These are phyloP conservation scores for Eurosta solidaginis DNA, from an alignment of 1,140 invertebrate genomes.

Conservation along the genomic window DNA sequence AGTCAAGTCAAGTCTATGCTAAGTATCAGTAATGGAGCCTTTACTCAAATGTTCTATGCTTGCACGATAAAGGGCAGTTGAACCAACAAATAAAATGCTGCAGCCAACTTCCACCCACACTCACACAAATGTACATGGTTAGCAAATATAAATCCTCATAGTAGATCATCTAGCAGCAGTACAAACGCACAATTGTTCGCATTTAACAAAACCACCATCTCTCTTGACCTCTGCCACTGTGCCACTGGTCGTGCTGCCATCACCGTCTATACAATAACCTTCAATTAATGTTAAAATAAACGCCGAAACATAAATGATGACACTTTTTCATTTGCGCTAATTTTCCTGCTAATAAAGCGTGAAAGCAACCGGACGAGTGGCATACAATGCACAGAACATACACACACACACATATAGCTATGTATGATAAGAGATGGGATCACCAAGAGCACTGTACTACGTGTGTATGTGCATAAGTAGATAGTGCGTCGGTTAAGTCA, in stretches of 20 bases:
- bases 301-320: conserved; percentile 27
- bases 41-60: too few relatives aligned
- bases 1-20: too few relatives aligned
- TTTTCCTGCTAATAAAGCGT: conserved; percentile 22
- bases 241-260: too few relatives aligned
- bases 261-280: neutral
- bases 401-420: neutral
- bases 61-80: neutral
- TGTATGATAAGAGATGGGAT: neutral
- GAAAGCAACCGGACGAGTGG: neutral
- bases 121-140: neutral
- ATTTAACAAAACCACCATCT: too few relatives aligned
- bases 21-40: too few relatives aligned
- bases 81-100: conserved; percentile 4
- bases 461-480: neutral
- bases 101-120: neutral
- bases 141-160: neutral
- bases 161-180: neutral
- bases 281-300: conserved; percentile 27
- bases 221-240: too few relatives aligned
- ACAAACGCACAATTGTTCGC: neutral
- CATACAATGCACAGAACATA: neutral
- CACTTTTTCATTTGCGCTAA: conserved; percentile 27
- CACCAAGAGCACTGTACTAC: neutral
- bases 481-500: neutral